Percentiles rank a stretch among this genome's conserved stretches.
phyloP scores from a whole-genome alignment of 2,113 vertebrate genomes.

The Mugil cephalus region DNA sequence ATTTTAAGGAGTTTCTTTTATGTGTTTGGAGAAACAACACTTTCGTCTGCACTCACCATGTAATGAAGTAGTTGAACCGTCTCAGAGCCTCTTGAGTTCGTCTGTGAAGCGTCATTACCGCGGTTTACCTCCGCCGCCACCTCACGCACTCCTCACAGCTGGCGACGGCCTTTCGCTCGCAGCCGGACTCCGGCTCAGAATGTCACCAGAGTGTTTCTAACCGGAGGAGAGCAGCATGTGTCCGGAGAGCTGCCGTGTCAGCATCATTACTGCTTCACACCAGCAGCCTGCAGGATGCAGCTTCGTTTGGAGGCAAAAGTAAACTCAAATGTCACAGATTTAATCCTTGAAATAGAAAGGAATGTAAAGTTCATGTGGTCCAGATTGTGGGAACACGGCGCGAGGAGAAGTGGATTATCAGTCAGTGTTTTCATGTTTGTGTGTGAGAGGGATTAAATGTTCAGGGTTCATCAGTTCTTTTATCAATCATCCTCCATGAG shows the following conservation, averaged over 20 bases:
- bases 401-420: conserved; percentile 32
- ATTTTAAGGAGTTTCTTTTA: too few relatives aligned
- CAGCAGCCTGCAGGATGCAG: too few relatives aligned
- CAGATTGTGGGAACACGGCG: neutral
- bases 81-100: neutral
- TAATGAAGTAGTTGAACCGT: too few relatives aligned
- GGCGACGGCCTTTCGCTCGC: conserved; percentile 27
- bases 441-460: conserved; percentile 41
- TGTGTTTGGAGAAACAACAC: too few relatives aligned
- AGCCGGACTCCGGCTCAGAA: neutral
- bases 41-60: too few relatives aligned
- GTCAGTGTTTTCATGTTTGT: conserved; percentile 16
- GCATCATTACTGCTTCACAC: neutral
- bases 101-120: neutral
- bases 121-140: neutral
- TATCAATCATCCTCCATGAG: conserved; percentile 35
- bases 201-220: conserved; percentile 10
- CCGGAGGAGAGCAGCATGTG: neutral
- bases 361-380: too few relatives aligned
- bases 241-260: neutral
- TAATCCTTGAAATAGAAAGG: too few relatives aligned
- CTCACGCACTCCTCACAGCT: neutral
- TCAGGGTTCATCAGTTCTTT: conserved; percentile 36
- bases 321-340: too few relatives aligned
- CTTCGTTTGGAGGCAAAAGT: too few relatives aligned